Evolutionary conservation across 2,797 vertebrate species (phyloP).

Genomic region (Cygnus olor): DNA sequence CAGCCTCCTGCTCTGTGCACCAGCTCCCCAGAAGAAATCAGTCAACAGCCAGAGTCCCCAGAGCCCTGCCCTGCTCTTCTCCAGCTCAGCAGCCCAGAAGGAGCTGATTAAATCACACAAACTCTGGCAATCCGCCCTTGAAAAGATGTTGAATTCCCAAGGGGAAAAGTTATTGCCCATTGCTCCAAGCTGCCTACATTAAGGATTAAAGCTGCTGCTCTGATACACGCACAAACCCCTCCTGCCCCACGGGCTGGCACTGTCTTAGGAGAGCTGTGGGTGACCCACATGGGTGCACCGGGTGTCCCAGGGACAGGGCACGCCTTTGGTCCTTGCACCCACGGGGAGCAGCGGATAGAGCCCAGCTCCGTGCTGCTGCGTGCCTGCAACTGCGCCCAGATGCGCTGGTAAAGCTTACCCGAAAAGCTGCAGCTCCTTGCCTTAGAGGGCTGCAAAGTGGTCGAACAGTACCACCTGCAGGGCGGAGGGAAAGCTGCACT

Average conservation of each 20-base stretch:
- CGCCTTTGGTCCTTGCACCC: neutral
- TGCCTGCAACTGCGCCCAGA: accelerated
- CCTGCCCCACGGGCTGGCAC: accelerated
- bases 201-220: accelerated
- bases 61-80: neutral
- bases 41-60: neutral
- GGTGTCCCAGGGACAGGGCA: accelerated
- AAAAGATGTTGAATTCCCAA: neutral
- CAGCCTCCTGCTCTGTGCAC: accelerated
- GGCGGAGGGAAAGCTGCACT: neutral
- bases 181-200: accelerated
- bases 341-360: accelerated
- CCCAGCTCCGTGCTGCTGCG: neutral
- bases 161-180: neutral
- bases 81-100: neutral
- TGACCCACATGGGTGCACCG: accelerated
- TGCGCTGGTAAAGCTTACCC: accelerated
- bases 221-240: neutral
- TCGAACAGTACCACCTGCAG: constrained; percentile 66
- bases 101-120: neutral
- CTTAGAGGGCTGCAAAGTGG: neutral
- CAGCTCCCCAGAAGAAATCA: neutral
- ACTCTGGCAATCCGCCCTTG: neutral
- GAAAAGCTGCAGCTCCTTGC: accelerated
- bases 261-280: neutral